Base-by-base conservation (phyloP, 2,797 vertebrate genomes). In the Enteromius treurensis region DNA sequence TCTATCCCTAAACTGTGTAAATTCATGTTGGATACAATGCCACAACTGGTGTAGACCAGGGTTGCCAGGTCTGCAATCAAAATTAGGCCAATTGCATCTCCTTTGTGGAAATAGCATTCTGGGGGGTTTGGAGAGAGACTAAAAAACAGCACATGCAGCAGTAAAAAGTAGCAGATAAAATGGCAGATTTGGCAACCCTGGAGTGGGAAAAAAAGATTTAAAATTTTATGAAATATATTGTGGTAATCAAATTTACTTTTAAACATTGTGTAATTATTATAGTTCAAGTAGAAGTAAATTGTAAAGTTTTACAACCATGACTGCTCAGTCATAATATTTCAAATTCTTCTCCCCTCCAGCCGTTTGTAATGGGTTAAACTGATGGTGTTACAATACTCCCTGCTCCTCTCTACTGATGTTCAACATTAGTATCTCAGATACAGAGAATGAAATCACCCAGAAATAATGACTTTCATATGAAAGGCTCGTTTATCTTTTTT, bases 401-500 rank as follows among this genome's bases (percentile, higher is more conserved):
- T 1, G 3, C 29, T 58, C 13, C n/a, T 34, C 19, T 21, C 13
- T 9, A 1, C 49, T 55, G 11, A 11, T 37, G 19, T 51, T n/a
- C 29, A 40, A 23, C 73, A 55, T 58, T 23, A 40, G 9, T 11
- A 34, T 76, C 73, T 76, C 29, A 15, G 51, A 55, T 37, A 14
- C 21, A 53, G 21, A 75, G 11, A 75, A 74, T 53, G 14, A 13
- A 17, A 60, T 62, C 74, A 40, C 32, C 58, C 34, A 60, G 17
- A 74, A 75, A 75, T 11, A 60, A 76, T 58, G 51, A 42, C 14
- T 29, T 77, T 42, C 3, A 62, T 6, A 45, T 17, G 37, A 77
- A 23, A 62, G 53, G 37, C 37, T 42, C 75, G 3, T 45, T 60
- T 45, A 29, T 45, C 34, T 3, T 45, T 42, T 70, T 34, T 69